Evolutionary conservation across 2,113 vertebrate species (phyloP).

Genomic region (Corapipo altera): DNA sequence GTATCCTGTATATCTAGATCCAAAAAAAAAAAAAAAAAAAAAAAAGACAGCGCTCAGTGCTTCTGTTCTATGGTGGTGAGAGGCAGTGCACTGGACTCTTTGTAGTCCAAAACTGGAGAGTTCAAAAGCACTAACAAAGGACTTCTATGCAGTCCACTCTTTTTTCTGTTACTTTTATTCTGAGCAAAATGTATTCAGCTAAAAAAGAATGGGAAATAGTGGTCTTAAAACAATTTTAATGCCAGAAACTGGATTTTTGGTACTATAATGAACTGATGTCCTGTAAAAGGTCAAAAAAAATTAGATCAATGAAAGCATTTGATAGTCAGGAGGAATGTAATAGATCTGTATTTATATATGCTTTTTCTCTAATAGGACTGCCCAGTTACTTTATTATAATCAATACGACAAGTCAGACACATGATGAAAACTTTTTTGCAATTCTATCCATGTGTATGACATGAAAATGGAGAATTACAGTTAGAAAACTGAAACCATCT

Average conservation of each 20-base stretch:
- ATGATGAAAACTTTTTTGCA: constrained; percentile 26
- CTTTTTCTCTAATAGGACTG: constrained; percentile 49
- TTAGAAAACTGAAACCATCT: not conserved
- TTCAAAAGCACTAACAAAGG: constrained; percentile 83
- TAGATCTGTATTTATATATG: constrained; percentile 62
- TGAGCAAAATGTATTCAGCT: constrained; percentile 78
- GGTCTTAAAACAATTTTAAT: constrained; percentile 81
- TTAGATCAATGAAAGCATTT: constrained; percentile 70
- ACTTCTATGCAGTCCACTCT: constrained; percentile 75
- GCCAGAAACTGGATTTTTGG: constrained; percentile 73
- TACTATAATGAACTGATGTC: constrained; percentile 77
- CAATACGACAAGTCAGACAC: constrained; percentile 12
- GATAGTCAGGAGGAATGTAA: constrained; percentile 63
- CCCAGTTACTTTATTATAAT: constrained; percentile 56
- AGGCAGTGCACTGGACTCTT: constrained; percentile 71
- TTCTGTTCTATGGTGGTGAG: constrained; percentile 78
- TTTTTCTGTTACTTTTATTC: constrained; percentile 81
- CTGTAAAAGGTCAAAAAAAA: constrained; percentile 72
- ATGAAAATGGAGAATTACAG: not conserved
- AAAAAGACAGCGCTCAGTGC: constrained; percentile 1
- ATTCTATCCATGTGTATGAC: not conserved
- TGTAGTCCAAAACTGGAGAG: constrained; percentile 79
- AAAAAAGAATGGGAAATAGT: constrained; percentile 77
- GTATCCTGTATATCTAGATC: constrained; percentile 75
- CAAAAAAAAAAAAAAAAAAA: constrained; percentile 8